Conservation (phyloP, 2,797 vertebrate species). For the Intellagama lesueurii region DNA sequence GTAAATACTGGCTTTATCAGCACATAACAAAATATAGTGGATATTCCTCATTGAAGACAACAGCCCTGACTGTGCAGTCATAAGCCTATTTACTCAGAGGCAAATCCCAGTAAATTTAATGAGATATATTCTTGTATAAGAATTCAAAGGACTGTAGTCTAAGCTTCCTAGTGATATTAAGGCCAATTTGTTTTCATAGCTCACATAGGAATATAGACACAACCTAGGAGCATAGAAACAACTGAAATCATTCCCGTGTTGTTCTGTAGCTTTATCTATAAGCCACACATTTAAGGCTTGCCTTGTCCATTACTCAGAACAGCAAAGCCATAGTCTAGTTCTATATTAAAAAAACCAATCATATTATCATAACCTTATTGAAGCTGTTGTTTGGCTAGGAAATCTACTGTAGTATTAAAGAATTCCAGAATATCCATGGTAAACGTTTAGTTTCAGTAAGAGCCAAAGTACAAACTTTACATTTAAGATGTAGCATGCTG, state of each 20-base stretch:
- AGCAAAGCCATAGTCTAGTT: background rate
- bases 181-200: background rate
- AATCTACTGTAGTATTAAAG: background rate
- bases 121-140: background rate
- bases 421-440: background rate
- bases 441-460: background rate
- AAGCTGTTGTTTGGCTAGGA: background rate
- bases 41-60: conserved; percentile 35
- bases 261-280: background rate
- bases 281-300: background rate
- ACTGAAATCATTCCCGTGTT: background rate
- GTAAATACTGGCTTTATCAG: background rate
- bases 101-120: background rate
- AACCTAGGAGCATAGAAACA: background rate
- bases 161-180: background rate
- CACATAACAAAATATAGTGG: conserved; percentile 25
- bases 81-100: background rate
- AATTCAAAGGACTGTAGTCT: background rate
- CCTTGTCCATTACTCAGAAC: background rate
- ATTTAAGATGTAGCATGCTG: background rate
- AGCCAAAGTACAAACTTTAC: background rate
- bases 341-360: background rate
- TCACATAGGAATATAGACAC: background rate
- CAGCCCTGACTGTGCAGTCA: background rate
- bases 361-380: background rate